These are phyloP conservation scores for Arbacia lixula DNA, from an alignment of 53 echinoderm and acorn worm genomes.

Conservation along the genomic window DNA sequence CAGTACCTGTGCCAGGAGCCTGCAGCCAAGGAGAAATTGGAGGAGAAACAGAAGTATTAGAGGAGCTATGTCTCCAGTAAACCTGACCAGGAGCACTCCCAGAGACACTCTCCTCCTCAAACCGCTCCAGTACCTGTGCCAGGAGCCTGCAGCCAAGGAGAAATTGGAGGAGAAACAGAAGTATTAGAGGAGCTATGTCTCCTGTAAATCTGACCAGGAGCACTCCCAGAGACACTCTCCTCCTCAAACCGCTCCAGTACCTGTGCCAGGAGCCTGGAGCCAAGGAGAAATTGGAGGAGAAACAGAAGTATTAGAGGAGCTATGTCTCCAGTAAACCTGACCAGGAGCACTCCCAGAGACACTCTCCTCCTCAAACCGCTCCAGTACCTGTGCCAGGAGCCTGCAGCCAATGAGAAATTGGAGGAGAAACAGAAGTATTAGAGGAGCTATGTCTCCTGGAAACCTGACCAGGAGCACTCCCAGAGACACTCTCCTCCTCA, in stretches of 20 bases:
- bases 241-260: constrained; percentile 85
- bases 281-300: too few species aligned
- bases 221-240: constrained; percentile 87
- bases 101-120: constrained; percentile 90
- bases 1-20: constrained; percentile 80
- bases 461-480: too few species aligned
- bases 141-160: too few species aligned
- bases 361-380: constrained; percentile 90
- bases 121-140: constrained; percentile 75
- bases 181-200: constrained; percentile 81
- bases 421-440: too few species aligned
- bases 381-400: constrained; percentile 77
- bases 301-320: too few species aligned
- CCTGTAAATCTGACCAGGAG: constrained; percentile 78
- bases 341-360: constrained; percentile 79
- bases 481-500: too few species aligned
- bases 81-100: constrained; percentile 81
- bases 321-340: constrained; percentile 87
- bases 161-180: too few species aligned
- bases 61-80: constrained; percentile 86
- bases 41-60: too few species aligned
- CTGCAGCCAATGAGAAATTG: too few species aligned
- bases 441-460: too few species aligned
- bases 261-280: constrained; percentile 84
- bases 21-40: too few species aligned